These are phyloP conservation scores for Tachypleus tridentatus DNA, from an alignment of 1,140 invertebrate genomes.

Conservation along the genomic window DNA sequence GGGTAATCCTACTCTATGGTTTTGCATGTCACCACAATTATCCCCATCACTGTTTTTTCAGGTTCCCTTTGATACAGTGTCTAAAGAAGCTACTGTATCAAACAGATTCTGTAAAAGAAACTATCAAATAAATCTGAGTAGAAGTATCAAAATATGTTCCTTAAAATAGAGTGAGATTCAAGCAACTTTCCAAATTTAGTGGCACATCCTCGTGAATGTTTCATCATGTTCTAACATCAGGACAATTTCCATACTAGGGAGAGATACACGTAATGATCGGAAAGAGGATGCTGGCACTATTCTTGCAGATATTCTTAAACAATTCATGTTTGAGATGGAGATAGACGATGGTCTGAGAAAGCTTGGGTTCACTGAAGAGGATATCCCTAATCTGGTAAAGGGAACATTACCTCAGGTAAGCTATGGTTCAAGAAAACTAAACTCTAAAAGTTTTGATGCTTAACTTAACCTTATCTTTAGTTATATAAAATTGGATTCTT, in stretches of 20 bases:
- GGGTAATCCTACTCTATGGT: too few species aligned
- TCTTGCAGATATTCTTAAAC: conserved; percentile 58
- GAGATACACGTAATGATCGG: conserved; percentile 47
- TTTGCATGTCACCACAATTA: too few species aligned
- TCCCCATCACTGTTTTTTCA: too few species aligned
- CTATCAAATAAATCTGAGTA: too few species aligned
- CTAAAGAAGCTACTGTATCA: too few species aligned
- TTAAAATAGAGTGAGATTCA: too few species aligned
- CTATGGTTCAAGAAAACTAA: conserved; percentile 5
- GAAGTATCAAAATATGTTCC: too few species aligned
- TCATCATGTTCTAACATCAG: conserved; percentile 18
- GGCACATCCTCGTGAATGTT: conserved; percentile 2
- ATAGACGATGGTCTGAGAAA: conserved; percentile 66
- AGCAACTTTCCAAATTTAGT: too few species aligned
- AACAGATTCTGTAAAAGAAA: too few species aligned
- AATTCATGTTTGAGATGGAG: conserved; percentile 62
- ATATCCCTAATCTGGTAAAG: conserved; percentile 65
- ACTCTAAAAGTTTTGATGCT: background rate
- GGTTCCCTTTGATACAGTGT: too few species aligned
- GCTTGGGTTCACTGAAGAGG: conserved; percentile 56
- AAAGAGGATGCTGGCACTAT: conserved; percentile 56
- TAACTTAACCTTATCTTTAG: too few species aligned
- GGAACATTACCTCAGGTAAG: conserved; percentile 68
- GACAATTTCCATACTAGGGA: conserved; percentile 36
- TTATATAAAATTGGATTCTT: too few species aligned